Conservation (phyloP, 1,140 invertebrate genomes). For the Chelonus insularis region DNA sequence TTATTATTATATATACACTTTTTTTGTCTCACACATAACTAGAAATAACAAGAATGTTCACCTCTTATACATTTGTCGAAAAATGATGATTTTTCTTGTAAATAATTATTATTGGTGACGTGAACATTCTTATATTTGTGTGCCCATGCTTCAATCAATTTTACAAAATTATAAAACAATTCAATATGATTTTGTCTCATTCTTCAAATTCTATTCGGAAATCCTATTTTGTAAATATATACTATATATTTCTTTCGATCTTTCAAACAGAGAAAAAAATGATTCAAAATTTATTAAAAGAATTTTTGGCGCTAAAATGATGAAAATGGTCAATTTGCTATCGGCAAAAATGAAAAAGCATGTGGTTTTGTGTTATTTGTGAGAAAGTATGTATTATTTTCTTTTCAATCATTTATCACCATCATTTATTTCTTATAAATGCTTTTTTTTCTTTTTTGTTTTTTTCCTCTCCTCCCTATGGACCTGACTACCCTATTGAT, state of each 20-base stretch:
- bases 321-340: no score
- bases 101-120: slow-evolving; percentile 55
- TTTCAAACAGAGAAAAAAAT: no score
- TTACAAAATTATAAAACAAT: slow-evolving; percentile 3
- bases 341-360: slow-evolving; percentile 63
- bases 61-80: no score
- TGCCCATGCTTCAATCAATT: slow-evolving; percentile 60
- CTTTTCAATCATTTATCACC: slow-evolving; percentile 66
- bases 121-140: slow-evolving; percentile 71
- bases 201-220: slow-evolving; percentile 53
- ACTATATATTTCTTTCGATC: slow-evolving; percentile 51
- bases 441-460: slow-evolving; percentile 70
- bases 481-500: slow-evolving; percentile 12
- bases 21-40: slow-evolving; percentile 49
- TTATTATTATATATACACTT: slow-evolving; percentile 2
- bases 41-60: no score
- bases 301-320: neutral
- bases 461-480: slow-evolving; percentile 60
- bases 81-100: neutral
- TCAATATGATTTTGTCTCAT: slow-evolving; percentile 13
- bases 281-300: slow-evolving; percentile 19
- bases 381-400: slow-evolving; percentile 65
- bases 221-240: slow-evolving; percentile 67
- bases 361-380: slow-evolving; percentile 69
- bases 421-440: slow-evolving; percentile 71